These are phyloP conservation scores for Leptodirus hochenwartii DNA, from an alignment of 2,888 invertebrate genomes.

Conservation along the genomic window DNA sequence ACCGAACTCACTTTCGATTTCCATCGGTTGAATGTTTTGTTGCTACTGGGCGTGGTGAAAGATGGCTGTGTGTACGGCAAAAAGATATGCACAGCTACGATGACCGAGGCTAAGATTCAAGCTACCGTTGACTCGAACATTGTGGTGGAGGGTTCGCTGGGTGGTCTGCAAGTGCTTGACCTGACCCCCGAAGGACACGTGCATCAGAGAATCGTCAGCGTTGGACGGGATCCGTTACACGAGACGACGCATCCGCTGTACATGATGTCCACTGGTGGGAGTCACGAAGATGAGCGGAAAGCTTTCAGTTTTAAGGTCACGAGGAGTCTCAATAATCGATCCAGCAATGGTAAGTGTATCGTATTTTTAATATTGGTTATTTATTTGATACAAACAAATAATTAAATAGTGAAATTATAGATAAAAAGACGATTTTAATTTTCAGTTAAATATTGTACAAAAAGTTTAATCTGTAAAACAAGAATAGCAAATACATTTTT, in stretches of 20 bases:
- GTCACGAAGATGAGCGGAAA: constrained; percentile 18
- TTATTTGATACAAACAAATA: constrained; percentile 11
- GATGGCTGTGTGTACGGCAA: constrained; percentile 53
- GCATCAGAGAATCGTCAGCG: constrained; percentile 71
- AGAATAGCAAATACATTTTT: too few species aligned
- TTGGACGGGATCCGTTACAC: constrained; percentile 56
- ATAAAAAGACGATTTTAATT: too few species aligned
- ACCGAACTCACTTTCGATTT: constrained; percentile 86
- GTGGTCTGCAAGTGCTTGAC: constrained; percentile 80
- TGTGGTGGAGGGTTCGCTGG: constrained; percentile 56
- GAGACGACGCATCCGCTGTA: constrained; percentile 28
- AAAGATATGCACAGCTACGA: constrained; percentile 87
- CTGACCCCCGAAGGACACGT: constrained; percentile 67
- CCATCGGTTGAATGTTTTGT: constrained; percentile 72
- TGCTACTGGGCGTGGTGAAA: constrained; percentile 62
- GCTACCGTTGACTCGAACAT: constrained; percentile 47
- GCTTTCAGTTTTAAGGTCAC: constrained; percentile 37
- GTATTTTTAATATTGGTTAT: too few species aligned
- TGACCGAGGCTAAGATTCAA: constrained; percentile 79
- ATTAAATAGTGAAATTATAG: too few species aligned
- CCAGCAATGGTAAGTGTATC: constrained; percentile 5
- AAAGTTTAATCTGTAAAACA: constrained; percentile 7
- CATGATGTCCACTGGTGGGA: constrained; percentile 22
- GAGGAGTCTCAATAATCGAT: constrained; percentile 17
- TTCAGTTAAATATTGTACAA: too few species aligned